Percentiles rank a stretch among this genome's conserved stretches.
These are phyloP conservation scores for Tragelaphus scriptus DNA, from an alignment of 2,113 vertebrate species.

Conservation along the genomic window DNA sequence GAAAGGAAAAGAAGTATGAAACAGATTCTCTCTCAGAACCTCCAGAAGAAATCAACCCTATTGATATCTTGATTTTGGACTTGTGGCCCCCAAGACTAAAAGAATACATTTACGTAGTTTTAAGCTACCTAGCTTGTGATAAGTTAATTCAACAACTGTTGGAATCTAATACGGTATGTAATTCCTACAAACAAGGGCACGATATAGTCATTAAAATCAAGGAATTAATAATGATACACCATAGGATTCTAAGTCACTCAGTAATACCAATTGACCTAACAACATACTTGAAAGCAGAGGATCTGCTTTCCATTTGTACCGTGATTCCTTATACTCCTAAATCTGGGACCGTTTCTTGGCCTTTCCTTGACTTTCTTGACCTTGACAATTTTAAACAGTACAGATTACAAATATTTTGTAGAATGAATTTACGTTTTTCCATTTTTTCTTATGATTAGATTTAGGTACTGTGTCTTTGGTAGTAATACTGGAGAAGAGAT, in stretches of 20 bases:
- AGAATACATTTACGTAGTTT: background rate
- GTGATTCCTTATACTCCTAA: background rate
- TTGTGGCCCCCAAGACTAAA: background rate
- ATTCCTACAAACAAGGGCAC: background rate
- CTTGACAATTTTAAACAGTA: background rate
- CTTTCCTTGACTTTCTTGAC: background rate
- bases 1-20: background rate
- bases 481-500: background rate
- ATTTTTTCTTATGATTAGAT: background rate
- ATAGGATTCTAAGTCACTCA: background rate
- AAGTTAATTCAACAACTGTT: background rate
- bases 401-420: background rate
- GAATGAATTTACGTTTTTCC: background rate
- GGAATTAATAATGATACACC: background rate
- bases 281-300: background rate
- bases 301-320: background rate
- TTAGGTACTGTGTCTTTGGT: background rate
- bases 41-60: background rate
- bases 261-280: background rate
- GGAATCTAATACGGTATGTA: background rate
- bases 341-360: background rate
- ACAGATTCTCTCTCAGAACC: background rate
- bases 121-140: background rate
- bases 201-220: background rate
- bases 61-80: background rate